Evolutionary conservation across 2,888 invertebrate species (phyloP), one percentile per base, ranked within the genome.

Genomic region (Oligia strigilis): DNA sequence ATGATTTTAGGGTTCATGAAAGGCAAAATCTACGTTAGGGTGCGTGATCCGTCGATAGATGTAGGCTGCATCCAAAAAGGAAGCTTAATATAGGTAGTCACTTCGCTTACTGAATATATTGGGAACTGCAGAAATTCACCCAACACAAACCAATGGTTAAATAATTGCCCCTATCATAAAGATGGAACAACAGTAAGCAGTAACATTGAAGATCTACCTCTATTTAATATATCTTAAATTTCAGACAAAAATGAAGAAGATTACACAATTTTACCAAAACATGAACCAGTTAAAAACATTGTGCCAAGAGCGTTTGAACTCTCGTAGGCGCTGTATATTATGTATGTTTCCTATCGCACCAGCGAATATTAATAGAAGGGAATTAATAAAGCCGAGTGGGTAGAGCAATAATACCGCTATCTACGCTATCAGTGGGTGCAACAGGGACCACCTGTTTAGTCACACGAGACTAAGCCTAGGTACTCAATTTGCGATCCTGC

Each of bases 321-420:
- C 46, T 78, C 46, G 23, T 49, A 60, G 60, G n/a, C 36, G 36
- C 36, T 17, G 29, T 82, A 74, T 76, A 29, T 29, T 29, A 29
- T 29, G 29, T 86, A 74, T 75, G 72, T 79, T 77, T 80, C 67
- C 40, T 77, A 86, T 87, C 72, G 65, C 80, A 82, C 62, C 73
- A 85, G 87, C 76, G 73, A 75, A 78, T 88, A 85, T 83, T 77
- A 77, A 79, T 83, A 78, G 84, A 72, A 36, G 73, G 58, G 75
- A 66, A 85, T 80, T 89, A 86, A 86, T 89, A 90, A 85, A 82
- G 72, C 70, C 72, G 85, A 89, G 84, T 88, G 81, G 87, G 89
- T 82, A 82, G 82, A 89, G 91, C 90, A 94, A 94, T 94, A 93
- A 93, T 90, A 88, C 82, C 83, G 88, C 88, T 95, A 95, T 95